Conservation (phyloP, 1,140 invertebrate species). For the Cephus cinctus region DNA sequence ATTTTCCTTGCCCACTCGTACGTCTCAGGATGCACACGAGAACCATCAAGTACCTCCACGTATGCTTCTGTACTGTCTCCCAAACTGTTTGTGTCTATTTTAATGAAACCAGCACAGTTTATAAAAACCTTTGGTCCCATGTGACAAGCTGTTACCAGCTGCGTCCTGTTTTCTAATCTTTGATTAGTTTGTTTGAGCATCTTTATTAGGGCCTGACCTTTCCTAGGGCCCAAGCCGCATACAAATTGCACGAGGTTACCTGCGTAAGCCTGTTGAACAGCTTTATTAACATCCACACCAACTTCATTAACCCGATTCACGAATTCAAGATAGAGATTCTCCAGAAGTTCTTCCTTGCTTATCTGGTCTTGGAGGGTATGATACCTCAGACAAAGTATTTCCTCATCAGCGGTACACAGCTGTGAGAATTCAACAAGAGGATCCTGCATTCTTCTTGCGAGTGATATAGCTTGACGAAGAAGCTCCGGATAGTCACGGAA, state of each 20-base stretch:
- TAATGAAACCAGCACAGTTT: slow-evolving; percentile 99
- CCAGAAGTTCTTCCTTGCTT: slow-evolving; percentile 80
- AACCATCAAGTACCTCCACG: slow-evolving; percentile 95
- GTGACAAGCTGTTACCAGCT: slow-evolving; percentile 91
- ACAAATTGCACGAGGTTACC: slow-evolving; percentile 95
- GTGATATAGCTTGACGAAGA: slow-evolving; percentile 86
- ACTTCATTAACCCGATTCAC: slow-evolving; percentile 95
- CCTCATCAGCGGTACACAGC: slow-evolving; percentile 91
- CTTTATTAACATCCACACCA: slow-evolving; percentile 96
- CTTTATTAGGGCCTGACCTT: slow-evolving; percentile 88
- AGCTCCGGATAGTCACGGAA: slow-evolving; percentile 90
- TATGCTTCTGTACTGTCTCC: slow-evolving; percentile 93
- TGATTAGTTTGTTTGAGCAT: slow-evolving; percentile 92
- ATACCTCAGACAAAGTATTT: slow-evolving; percentile 91
- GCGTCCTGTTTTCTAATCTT: slow-evolving; percentile 90
- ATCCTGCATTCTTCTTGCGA: slow-evolving; percentile 91
- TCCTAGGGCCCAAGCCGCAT: slow-evolving; percentile 94
- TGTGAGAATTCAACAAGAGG: slow-evolving; percentile 95
- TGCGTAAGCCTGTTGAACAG: slow-evolving; percentile 84
- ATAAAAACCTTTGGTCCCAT: slow-evolving; percentile 99
- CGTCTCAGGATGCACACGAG: slow-evolving; percentile 97
- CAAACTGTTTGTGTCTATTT: slow-evolving; percentile 94
- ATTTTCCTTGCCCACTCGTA: slow-evolving; percentile 99
- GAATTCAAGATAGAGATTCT: slow-evolving; percentile 87
- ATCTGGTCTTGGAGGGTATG: slow-evolving; percentile 76